Conservation (phyloP, 2,113 vertebrate genomes). For the Salvelinus alpinus region DNA sequence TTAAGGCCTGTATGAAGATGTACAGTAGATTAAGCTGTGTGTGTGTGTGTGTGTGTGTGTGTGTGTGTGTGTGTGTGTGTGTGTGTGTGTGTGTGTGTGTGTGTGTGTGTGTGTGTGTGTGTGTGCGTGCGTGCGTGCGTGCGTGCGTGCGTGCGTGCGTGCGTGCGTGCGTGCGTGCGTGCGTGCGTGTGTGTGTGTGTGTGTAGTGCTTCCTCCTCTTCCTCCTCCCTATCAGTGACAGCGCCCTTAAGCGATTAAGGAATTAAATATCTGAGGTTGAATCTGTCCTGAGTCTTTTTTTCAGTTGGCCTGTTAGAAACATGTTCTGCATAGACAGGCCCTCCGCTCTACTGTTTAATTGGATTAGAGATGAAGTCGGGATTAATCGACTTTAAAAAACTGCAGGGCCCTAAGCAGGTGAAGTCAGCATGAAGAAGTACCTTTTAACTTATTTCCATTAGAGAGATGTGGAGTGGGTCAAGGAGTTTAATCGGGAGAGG, state of each 20-base stretch:
- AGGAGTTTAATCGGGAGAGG: slow-evolving; percentile 43
- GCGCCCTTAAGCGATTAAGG: slow-evolving; percentile 64
- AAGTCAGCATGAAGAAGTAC: slow-evolving; percentile 42
- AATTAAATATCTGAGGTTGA: slow-evolving; percentile 67
- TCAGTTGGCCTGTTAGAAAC: slow-evolving; percentile 48
- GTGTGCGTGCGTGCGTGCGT: slow-evolving; percentile 42
- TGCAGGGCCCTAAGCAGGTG: slow-evolving; percentile 50
- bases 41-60: neutral
- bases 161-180: slow-evolving; percentile 25
- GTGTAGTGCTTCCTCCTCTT: slow-evolving; percentile 35
- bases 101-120: slow-evolving; percentile 20
- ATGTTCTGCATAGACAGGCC: slow-evolving; percentile 67
- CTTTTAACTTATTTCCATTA: slow-evolving; percentile 39
- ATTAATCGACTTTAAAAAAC: slow-evolving; percentile 50
- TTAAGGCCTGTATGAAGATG: too few relatives aligned
- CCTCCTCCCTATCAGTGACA: slow-evolving; percentile 55
- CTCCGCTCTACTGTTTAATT: slow-evolving; percentile 64
- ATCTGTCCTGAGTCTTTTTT: slow-evolving; percentile 65
- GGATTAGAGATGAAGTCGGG: slow-evolving; percentile 63
- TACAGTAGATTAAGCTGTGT: neutral
- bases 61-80: neutral
- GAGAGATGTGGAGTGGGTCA: slow-evolving; percentile 24
- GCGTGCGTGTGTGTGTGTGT: slow-evolving; percentile 15
- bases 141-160: slow-evolving; percentile 24
- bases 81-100: slow-evolving; percentile 18